Evolutionary conservation across 1,140 invertebrate species (phyloP).

Genomic region (Oedothorax gibbosus): DNA sequence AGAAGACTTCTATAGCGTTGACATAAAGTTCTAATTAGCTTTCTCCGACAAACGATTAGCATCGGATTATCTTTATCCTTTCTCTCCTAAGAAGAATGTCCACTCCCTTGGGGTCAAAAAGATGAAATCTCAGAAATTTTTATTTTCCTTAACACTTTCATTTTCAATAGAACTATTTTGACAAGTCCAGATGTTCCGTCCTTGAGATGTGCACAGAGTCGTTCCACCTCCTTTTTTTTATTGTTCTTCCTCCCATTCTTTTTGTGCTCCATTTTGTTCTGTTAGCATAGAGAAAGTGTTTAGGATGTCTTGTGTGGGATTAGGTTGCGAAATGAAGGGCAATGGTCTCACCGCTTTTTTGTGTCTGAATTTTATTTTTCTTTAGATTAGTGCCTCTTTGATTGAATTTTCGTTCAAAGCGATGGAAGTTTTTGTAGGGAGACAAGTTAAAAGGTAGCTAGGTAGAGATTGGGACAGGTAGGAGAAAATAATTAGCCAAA

Average conservation of each 20-base stretch:
- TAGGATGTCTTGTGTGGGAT: too few relatives aligned
- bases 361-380: too few relatives aligned
- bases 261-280: neutral
- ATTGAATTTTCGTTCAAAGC: too few relatives aligned
- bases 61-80: slow-evolving; percentile 4
- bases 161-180: slow-evolving; percentile 1
- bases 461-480: too few relatives aligned
- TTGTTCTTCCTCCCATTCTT: neutral
- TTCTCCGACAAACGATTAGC: slow-evolving; percentile 5
- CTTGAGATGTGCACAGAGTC: neutral
- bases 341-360: too few relatives aligned
- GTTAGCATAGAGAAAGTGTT: neutral
- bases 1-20: too few relatives aligned
- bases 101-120: neutral
- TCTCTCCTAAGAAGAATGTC: slow-evolving; percentile 11
- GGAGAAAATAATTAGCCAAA: too few relatives aligned
- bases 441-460: too few relatives aligned
- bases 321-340: too few relatives aligned
- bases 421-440: too few relatives aligned
- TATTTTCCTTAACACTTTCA: neutral
- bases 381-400: too few relatives aligned
- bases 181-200: slow-evolving; percentile 24
- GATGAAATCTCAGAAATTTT: slow-evolving; percentile 14
- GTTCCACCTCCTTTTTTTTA: neutral
- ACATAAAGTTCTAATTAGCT: neutral